Base-by-base conservation (phyloP, 2,797 vertebrate genomes). In the Coracias cyanogaster region DNA sequence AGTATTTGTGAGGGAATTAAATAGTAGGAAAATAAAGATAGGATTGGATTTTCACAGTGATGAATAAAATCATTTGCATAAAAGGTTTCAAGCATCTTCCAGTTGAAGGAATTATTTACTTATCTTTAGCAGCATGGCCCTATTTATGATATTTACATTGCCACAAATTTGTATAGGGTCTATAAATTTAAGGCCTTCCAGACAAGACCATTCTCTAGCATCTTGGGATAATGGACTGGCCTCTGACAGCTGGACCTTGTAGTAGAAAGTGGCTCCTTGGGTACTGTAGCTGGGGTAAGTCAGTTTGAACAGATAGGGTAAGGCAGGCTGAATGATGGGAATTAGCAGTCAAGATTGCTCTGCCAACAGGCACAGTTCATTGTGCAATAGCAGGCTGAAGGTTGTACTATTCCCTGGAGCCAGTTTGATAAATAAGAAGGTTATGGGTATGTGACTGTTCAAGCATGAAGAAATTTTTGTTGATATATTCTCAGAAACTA, bases 401-500 rank as follows among this genome's bases (percentile, higher is more conserved):
- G 86, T 86, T 95, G 54, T 73, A 72, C 91, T 95, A n/a, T 94
- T 93, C 85, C 86, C 82, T 83, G 60, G 74, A 95, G 81, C 67
- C 90, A 91, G 62, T 92, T 94, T 96, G 96, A 95, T 93, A 97
- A 96, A 95, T 79, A 92, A 95, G 83, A 93, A 95, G 64, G 69
- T 90, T 96, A 84, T 89, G 66, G 81, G 61, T 87, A 89, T 79
- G 62, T 62, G 94, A 80, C 74, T 94, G 94, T 81, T 93, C 85
- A 94, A 94, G 74, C 82, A 96, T 81, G 88, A 85, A 97, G 91
- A 95, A 80, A 95, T 91, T 97, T 97, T 92, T 97, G 84, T 97
- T 97, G 89, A 89, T 95, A 84, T 88, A 76, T 94, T 96, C 96
- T 67, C 89, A 89, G 87, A 95, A 96, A 94, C 51, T 92, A 91